Percentiles rank a stretch among this genome's conserved stretches.
Evolutionary conservation across 2,888 invertebrate species (phyloP).

Genomic region (Euplexia lucipara): DNA sequence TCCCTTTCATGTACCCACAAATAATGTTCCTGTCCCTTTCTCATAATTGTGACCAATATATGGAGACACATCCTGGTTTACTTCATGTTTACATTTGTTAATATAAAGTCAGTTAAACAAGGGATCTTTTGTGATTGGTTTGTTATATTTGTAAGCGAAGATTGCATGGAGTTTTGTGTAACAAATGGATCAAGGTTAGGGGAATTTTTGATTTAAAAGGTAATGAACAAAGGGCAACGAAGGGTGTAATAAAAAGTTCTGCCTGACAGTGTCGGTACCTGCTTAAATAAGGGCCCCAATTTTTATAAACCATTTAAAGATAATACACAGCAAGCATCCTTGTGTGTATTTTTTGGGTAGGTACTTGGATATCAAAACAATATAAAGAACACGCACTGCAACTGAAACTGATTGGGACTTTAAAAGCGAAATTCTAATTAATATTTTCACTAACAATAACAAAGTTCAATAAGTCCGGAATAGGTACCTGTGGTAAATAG

Average conservation of each 20-base stretch:
- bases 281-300: neutral
- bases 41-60: slow-evolving; percentile 42
- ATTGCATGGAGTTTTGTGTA: slow-evolving; percentile 21
- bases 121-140: slow-evolving; percentile 31
- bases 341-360: no score
- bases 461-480: no score
- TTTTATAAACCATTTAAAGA: neutral
- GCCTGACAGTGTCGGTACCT: neutral
- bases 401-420: no score
- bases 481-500: no score
- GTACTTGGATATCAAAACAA: no score
- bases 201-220: slow-evolving; percentile 6
- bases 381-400: no score
- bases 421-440: no score
- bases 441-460: no score
- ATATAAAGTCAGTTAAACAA: slow-evolving; percentile 16
- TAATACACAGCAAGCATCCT: neutral
- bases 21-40: slow-evolving; percentile 44
- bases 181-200: slow-evolving; percentile 13
- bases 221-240: neutral
- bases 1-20: slow-evolving; percentile 41
- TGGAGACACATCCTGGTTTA: slow-evolving; percentile 46
- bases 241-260: neutral
- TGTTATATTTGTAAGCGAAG: slow-evolving; percentile 6
- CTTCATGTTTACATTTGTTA: slow-evolving; percentile 2